A percentile compares a stretch with the other conserved stretches of the same genome.
Evolutionary conservation across 2,113 vertebrate species (phyloP).

Genomic region (Xyrauchen texanus): DNA sequence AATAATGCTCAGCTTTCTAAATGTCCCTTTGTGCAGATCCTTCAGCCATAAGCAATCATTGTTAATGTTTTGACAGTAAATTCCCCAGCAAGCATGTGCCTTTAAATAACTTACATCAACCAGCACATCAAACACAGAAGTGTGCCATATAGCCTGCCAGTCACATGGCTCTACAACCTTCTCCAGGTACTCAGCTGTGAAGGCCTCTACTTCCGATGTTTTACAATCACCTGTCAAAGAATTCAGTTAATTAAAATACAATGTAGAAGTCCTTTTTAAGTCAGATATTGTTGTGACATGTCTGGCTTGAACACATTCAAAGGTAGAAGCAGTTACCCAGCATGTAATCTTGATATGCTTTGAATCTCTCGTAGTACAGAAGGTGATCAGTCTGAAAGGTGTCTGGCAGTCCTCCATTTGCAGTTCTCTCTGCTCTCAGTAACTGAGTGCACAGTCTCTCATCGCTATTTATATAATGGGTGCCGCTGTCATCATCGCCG

Average conservation of each 20-base stretch:
- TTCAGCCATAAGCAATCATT: neutral
- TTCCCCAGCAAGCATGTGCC: neutral
- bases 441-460: slow-evolving; percentile 69
- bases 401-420: slow-evolving; percentile 76
- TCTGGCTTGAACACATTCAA: too few relatives aligned
- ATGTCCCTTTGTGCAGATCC: neutral
- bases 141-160: slow-evolving; percentile 90
- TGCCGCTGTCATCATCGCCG: slow-evolving; percentile 71
- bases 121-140: slow-evolving; percentile 85
- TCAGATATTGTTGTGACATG: neutral
- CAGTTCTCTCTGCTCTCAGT: slow-evolving; percentile 68
- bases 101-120: slow-evolving; percentile 78
- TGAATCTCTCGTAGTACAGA: slow-evolving; percentile 90
- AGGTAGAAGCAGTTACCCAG: slow-evolving; percentile 75
- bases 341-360: slow-evolving; percentile 92
- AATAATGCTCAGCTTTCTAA: neutral
- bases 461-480: slow-evolving; percentile 69
- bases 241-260: neutral
- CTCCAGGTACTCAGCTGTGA: slow-evolving; percentile 91
- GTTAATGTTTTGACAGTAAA: neutral
- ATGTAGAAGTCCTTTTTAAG: neutral
- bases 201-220: slow-evolving; percentile 86
- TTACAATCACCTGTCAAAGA: slow-evolving; percentile 86
- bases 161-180: slow-evolving; percentile 87
- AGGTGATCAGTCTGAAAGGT: slow-evolving; percentile 85